Conservation (phyloP, 2,888 invertebrate genomes). For the Syrphus vitripennis region DNA sequence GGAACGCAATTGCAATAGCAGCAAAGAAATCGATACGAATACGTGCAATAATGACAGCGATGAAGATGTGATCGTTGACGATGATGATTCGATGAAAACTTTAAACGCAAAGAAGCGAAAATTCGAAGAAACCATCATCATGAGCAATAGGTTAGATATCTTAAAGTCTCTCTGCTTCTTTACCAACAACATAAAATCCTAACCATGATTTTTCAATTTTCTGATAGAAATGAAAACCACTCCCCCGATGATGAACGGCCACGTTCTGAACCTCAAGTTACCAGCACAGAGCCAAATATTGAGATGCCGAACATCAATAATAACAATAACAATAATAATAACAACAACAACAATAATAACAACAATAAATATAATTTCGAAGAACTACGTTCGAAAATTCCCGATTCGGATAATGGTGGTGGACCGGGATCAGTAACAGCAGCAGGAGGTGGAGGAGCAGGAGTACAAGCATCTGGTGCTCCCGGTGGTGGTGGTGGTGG, state of each 20-base stretch:
- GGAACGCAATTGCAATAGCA: conserved; percentile 72
- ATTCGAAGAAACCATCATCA: conserved; percentile 78
- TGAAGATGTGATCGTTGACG: conserved; percentile 81
- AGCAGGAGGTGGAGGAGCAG: too few relatives aligned
- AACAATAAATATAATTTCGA: conserved; percentile 81
- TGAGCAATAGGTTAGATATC: conserved; percentile 76
- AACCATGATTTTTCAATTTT: conserved; percentile 3
- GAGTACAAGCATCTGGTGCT: conserved; percentile 22
- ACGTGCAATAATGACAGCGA: conserved; percentile 80
- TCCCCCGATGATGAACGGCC: conserved; percentile 79
- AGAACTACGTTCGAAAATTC: conserved; percentile 83
- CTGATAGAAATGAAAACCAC: conserved; percentile 76
- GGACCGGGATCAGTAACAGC: conserved; percentile 40
- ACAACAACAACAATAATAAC: conserved; percentile 78
- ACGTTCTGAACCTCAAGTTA: conserved; percentile 80
- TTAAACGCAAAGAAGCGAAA: conserved; percentile 77
- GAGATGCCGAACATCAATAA: conserved; percentile 76
- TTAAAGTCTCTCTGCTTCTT: not conserved
- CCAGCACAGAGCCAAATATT: conserved; percentile 79
- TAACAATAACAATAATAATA: conserved; percentile 71
- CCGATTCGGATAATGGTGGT: conserved; percentile 82
- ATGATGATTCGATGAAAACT: conserved; percentile 78
- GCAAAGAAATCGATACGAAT: conserved; percentile 77
- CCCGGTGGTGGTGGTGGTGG: conserved; percentile 41
- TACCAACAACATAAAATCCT: not conserved